Conservation (phyloP, 92 coral and sea anemone species). For the Plumapathes pennacea region DNA sequence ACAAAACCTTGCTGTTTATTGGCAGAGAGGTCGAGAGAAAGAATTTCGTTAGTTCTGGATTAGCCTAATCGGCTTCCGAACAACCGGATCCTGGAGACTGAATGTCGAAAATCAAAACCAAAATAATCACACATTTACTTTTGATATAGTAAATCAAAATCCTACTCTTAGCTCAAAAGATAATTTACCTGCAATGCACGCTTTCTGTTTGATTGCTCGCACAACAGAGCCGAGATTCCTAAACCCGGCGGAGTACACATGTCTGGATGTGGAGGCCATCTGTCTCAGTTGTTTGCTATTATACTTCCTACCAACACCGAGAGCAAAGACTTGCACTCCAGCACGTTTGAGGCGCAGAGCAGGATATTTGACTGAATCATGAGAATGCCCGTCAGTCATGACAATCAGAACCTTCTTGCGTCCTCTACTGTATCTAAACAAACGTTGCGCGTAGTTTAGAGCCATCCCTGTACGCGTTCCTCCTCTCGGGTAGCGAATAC, state of each 20-base stretch:
- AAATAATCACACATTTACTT: too few relatives aligned
- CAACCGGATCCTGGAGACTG: too few relatives aligned
- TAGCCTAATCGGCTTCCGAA: too few relatives aligned
- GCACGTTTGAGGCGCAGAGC: slow-evolving; percentile 39
- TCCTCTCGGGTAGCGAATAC: slow-evolving; percentile 74
- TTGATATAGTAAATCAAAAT: too few relatives aligned
- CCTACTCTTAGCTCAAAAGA: too few relatives aligned
- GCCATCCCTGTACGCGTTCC: slow-evolving; percentile 84
- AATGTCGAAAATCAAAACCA: too few relatives aligned
- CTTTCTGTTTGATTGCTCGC: slow-evolving; percentile 60
- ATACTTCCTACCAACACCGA: slow-evolving; percentile 68
- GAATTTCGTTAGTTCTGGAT: too few relatives aligned
- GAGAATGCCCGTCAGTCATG: slow-evolving; percentile 68
- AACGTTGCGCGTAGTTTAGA: slow-evolving; percentile 27
- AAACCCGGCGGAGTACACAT: slow-evolving; percentile 60
- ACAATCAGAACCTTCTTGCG: slow-evolving; percentile 56
- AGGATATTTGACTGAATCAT: slow-evolving; percentile 54
- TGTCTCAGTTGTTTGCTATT: slow-evolving; percentile 33
- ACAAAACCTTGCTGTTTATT: too few relatives aligned
- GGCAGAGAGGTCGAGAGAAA: too few relatives aligned
- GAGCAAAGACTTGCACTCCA: slow-evolving; percentile 43
- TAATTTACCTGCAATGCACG: slow-evolving; percentile 50
- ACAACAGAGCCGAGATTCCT: slow-evolving; percentile 47
- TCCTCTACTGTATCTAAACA: slow-evolving; percentile 25
- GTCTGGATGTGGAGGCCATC: slow-evolving; percentile 60